Percentiles rank a stretch among this genome's conserved stretches.
phyloP scores from a whole-genome alignment of 1,140 invertebrate genomes.

The Drosophila albomicans region DNA sequence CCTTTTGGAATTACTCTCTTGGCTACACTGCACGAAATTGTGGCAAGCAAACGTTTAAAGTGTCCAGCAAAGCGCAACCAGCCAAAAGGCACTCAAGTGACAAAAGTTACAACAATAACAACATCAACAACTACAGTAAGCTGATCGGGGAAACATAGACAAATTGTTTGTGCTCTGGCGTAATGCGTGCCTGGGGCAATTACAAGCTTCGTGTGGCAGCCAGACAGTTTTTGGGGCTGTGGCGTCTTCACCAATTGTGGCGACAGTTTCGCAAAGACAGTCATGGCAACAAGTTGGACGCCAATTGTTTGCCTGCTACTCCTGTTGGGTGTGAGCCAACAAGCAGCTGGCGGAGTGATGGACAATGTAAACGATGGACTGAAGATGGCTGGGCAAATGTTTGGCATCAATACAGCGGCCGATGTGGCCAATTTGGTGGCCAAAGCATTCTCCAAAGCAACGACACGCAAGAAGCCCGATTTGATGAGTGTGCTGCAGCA shows the following conservation, averaged over 20 bases:
- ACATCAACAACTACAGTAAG: conserved; percentile 45
- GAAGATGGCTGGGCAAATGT: conserved; percentile 88
- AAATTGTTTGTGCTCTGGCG: conserved; percentile 57
- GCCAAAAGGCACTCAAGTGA: conserved; percentile 73
- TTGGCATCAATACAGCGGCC: conserved; percentile 86
- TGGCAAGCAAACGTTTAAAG: conserved; percentile 47
- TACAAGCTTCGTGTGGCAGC: conserved; percentile 62
- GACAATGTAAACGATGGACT: conserved; percentile 88
- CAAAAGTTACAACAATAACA: conserved; percentile 52
- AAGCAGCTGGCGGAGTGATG: conserved; percentile 85
- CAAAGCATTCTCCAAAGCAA: conserved; percentile 83
- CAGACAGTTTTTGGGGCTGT: conserved; percentile 10
- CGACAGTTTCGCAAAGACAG: conserved; percentile 59
- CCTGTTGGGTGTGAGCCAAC: conserved; percentile 37
- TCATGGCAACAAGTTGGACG: conserved; percentile 59
- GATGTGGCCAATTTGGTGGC: conserved; percentile 86
- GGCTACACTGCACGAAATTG: conserved; percentile 62
- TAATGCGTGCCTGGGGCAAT: conserved; percentile 61
- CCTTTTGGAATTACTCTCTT: conserved; percentile 2
- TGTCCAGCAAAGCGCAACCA: conserved; percentile 69
- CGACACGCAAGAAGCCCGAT: conserved; percentile 47
- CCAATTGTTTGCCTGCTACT: conserved; percentile 33
- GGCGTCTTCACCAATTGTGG: conserved; percentile 30
- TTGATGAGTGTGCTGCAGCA: conserved; percentile 64
- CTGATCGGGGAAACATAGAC: conserved; percentile 24